phyloP scores from a whole-genome alignment of 2,113 vertebrate genomes.

The Geococcyx californianus region DNA sequence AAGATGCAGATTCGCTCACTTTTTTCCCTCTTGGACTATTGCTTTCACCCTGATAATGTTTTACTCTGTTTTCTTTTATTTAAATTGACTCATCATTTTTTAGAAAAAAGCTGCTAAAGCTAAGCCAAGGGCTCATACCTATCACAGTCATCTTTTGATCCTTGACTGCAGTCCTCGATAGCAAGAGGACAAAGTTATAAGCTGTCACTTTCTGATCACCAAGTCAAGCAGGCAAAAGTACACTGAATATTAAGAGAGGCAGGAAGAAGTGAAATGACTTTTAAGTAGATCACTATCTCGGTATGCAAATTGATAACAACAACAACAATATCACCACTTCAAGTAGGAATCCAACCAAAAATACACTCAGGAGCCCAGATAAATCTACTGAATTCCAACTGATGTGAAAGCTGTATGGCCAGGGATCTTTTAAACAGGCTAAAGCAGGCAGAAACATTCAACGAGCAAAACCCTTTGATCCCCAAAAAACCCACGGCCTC shows the following conservation, averaged over 20 bases:
- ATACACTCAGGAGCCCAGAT: background rate
- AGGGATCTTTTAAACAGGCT: conserved; percentile 49
- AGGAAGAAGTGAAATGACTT: background rate
- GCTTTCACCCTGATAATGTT: background rate
- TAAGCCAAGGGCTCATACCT: background rate
- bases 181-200: background rate
- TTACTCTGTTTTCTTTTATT: background rate
- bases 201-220: background rate
- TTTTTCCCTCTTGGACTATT: background rate
- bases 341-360: background rate
- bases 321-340: background rate
- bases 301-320: background rate
- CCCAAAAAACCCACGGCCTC: conserved; percentile 28
- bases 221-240: background rate
- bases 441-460: conserved; percentile 23
- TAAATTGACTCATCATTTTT: background rate
- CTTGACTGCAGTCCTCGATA: background rate
- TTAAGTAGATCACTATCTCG: background rate
- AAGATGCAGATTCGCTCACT: background rate
- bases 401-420: background rate
- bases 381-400: background rate
- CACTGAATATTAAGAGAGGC: background rate
- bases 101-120: background rate
- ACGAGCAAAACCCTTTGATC: conserved; percentile 49
- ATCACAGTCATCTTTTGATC: background rate